phyloP scores from a whole-genome alignment of 1,140 invertebrate species.

The Elymnias hypermnestra region DNA sequence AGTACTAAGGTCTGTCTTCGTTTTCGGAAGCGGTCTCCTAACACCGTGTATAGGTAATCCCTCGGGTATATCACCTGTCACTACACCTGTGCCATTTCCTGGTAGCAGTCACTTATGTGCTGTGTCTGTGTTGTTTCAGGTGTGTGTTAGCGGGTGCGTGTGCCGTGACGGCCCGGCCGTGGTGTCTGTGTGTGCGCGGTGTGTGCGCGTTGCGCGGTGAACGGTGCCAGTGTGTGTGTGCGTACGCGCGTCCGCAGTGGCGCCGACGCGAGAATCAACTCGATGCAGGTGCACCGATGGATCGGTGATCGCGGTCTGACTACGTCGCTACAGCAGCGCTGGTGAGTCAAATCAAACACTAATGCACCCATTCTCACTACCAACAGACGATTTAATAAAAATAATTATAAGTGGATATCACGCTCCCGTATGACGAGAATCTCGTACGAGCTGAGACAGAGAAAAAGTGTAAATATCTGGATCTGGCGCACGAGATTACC shows the following conservation, averaged over 20 bases:
- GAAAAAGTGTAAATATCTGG: too few species aligned
- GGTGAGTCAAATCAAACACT: constrained; percentile 49
- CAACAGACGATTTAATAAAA: too few species aligned
- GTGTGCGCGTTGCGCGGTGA: constrained; percentile 21
- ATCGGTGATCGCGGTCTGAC: constrained; percentile 67
- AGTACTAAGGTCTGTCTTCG: too few species aligned
- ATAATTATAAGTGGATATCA: too few species aligned
- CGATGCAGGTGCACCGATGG: constrained; percentile 69
- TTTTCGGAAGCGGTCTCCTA: too few species aligned
- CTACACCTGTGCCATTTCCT: background rate
- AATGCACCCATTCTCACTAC: too few species aligned
- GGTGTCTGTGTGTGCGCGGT: constrained; percentile 17
- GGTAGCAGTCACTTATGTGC: background rate
- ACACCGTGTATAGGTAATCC: too few species aligned
- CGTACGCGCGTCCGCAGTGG: constrained; percentile 47
- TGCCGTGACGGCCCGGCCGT: constrained; percentile 19
- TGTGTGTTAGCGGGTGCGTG: constrained; percentile 35
- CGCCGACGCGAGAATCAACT: constrained; percentile 53
- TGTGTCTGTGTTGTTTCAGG: constrained; percentile 28
- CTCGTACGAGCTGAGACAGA: too few species aligned
- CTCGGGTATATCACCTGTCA: too few species aligned
- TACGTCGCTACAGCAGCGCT: constrained; percentile 67
- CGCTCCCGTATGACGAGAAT: too few species aligned
- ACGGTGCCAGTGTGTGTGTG: constrained; percentile 32
- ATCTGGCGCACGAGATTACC: too few species aligned